Conservation (phyloP, 2,113 vertebrate genomes). For the Oryzias melastigma region DNA sequence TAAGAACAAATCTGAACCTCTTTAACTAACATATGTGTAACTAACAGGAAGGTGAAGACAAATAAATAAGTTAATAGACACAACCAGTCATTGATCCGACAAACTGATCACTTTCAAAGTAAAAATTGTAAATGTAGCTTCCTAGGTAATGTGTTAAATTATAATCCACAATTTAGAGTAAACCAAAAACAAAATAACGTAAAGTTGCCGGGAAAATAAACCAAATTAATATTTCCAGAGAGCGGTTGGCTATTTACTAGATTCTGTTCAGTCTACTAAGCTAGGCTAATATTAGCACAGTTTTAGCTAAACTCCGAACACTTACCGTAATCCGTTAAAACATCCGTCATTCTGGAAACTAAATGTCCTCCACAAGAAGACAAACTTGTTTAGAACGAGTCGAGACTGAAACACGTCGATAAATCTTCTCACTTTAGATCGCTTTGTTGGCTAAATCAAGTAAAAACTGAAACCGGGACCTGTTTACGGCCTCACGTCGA, state of each 20-base stretch:
- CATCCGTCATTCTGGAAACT: slow-evolving; percentile 2
- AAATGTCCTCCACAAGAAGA: neutral
- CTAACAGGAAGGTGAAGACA: neutral
- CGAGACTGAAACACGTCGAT: neutral
- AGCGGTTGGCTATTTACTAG: neutral
- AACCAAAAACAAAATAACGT: neutral
- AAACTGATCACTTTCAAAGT: neutral
- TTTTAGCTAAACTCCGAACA: slow-evolving; percentile 4
- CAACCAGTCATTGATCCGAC: neutral
- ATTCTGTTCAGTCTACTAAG: neutral
- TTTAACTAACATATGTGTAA: too few relatives aligned
- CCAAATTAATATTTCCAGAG: too few relatives aligned
- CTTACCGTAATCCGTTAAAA: slow-evolving; percentile 22
- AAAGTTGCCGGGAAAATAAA: neutral
- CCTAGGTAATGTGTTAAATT: too few relatives aligned
- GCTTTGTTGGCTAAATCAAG: neutral
- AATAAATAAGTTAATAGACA: neutral
- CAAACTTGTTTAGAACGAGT: fast-evolving
- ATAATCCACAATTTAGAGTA: too few relatives aligned
- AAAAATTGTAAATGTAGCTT: neutral
- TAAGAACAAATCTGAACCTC: too few relatives aligned
- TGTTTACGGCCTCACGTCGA: neutral
- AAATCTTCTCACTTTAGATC: neutral
- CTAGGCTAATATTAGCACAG: slow-evolving; percentile 13
- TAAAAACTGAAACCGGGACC: neutral